A percentile compares a stretch with the other conserved stretches of the same genome.
phyloP scores from a whole-genome alignment of 2,888 invertebrate genomes.

The Invenusta paracnida region DNA sequence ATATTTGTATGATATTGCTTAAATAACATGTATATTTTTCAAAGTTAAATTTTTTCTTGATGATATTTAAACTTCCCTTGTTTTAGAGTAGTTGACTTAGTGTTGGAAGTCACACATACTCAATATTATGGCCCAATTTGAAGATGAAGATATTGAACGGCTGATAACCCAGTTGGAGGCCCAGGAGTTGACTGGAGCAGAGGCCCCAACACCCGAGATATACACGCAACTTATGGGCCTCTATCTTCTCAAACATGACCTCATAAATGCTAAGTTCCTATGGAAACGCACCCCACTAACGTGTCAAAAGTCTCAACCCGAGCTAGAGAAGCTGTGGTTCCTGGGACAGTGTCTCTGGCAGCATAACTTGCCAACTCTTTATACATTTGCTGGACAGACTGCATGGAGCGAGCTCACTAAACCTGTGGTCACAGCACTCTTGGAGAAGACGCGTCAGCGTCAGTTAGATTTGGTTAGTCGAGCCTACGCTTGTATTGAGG shows the following conservation, averaged over 20 bases:
- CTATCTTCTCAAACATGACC: background rate
- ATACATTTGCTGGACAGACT: background rate
- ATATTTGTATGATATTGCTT: too few species aligned
- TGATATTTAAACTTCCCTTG: too few species aligned
- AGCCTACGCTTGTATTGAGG: background rate
- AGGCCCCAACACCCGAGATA: background rate
- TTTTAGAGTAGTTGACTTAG: too few species aligned
- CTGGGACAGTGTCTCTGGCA: background rate
- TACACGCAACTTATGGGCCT: background rate
- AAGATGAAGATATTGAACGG: conserved; percentile 10
- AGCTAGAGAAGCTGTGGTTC: background rate
- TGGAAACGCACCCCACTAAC: background rate
- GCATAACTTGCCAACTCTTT: background rate
- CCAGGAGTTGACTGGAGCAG: background rate
- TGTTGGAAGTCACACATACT: too few species aligned
- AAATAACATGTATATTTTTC: too few species aligned
- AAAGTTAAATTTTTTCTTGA: too few species aligned
- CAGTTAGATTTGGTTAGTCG: background rate
- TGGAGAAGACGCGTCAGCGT: conserved; percentile 11
- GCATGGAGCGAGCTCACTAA: background rate
- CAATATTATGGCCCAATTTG: conserved; percentile 3
- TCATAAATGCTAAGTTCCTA: background rate
- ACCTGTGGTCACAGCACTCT: background rate
- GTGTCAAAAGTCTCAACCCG: background rate
- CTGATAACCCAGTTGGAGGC: background rate